These are phyloP conservation scores for Halcyon leucocephala DNA, from an alignment of 2,797 vertebrate genomes.

Conservation along the genomic window DNA sequence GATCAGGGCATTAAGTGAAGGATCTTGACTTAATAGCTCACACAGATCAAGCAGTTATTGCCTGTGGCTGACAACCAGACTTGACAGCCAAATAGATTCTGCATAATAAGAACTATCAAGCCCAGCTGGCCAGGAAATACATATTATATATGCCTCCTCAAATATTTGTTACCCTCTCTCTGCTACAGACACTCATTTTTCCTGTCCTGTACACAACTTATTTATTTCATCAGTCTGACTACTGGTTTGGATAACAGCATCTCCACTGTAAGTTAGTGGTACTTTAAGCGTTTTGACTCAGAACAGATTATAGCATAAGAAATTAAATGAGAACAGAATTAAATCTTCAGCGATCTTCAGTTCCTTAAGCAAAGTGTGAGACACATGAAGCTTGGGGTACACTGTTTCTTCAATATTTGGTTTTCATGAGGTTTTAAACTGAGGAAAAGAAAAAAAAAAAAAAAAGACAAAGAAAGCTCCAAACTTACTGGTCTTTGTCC, in stretches of 20 bases:
- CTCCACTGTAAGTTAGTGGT: background rate
- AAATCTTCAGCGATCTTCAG: background rate
- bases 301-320: background rate
- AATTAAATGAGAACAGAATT: background rate
- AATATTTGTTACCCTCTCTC: background rate
- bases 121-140: background rate
- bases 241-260: background rate
- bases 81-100: background rate
- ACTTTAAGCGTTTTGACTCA: background rate
- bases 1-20: background rate
- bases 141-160: background rate
- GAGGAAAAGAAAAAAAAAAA: background rate
- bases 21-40: background rate
- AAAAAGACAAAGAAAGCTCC: background rate
- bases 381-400: background rate
- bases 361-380: background rate
- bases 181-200: background rate
- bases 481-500: constrained; percentile 96
- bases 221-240: background rate
- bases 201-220: background rate
- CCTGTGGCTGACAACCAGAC: background rate
- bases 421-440: constrained; percentile 27
- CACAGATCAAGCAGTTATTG: background rate
- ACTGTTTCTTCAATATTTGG: background rate
- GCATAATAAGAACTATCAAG: background rate